A percentile compares a stretch with the other conserved stretches of the same genome.
These are phyloP conservation scores for Ailurus styani DNA, from an alignment of 2,113 vertebrate species.

Conservation along the genomic window DNA sequence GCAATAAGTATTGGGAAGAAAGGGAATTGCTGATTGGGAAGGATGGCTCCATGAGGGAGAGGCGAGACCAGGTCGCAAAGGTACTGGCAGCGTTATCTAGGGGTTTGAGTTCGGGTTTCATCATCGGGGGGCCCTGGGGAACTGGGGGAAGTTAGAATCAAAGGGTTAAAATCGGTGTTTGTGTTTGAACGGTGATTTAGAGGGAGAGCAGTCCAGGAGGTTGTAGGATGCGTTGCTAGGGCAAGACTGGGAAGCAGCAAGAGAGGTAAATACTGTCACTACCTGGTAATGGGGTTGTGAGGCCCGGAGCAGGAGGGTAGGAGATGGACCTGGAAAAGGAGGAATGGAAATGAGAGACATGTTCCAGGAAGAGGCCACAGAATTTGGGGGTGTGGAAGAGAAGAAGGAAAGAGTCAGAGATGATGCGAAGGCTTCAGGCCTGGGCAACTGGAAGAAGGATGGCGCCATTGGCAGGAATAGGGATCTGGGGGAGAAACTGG, in stretches of 20 bases:
- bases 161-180: background rate
- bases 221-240: background rate
- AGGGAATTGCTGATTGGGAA: background rate
- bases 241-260: background rate
- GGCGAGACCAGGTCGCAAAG: background rate
- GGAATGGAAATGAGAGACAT: background rate
- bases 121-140: background rate
- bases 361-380: conserved; percentile 24
- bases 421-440: conserved; percentile 34
- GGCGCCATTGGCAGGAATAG: conserved; percentile 55
- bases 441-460: conserved; percentile 35
- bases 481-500: background rate
- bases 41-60: background rate
- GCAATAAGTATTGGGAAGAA: background rate
- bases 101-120: background rate
- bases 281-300: background rate
- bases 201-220: background rate
- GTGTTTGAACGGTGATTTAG: background rate
- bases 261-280: background rate
- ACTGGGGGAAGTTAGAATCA: background rate
- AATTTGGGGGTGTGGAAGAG: background rate
- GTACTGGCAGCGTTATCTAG: background rate
- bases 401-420: background rate
- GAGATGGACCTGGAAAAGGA: background rate
- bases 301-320: background rate